Percentiles rank a stretch among this genome's conserved stretches.
Conservation (phyloP, 2,113 vertebrate genomes). For the Eptatretus burgeri region DNA sequence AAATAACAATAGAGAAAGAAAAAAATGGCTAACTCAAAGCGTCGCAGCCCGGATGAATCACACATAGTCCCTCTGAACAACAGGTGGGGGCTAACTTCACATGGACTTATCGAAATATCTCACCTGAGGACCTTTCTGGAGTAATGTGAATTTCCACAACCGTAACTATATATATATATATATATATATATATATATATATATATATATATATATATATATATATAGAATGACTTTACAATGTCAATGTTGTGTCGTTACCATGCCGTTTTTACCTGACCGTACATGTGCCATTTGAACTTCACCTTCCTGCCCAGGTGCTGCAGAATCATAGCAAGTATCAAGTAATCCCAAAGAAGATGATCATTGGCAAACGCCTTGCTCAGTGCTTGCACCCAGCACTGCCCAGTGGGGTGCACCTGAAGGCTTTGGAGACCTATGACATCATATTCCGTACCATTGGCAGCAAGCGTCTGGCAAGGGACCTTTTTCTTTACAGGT, state of each 20-base stretch:
- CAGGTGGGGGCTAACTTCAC: too few relatives aligned
- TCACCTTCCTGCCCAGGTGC: constrained; percentile 24
- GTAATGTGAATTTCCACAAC: too few relatives aligned
- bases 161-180: too few relatives aligned
- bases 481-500: constrained; percentile 98
- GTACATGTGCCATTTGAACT: not conserved
- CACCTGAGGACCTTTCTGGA: too few relatives aligned
- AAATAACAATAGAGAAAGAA: too few relatives aligned
- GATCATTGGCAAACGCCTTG: constrained; percentile 75
- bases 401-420: constrained; percentile 87
- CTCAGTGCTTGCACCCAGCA: constrained; percentile 90
- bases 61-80: too few relatives aligned
- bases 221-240: not conserved
- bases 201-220: not conserved
- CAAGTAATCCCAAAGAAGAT: constrained; percentile 88
- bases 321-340: constrained; percentile 92
- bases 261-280: too few relatives aligned
- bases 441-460: constrained; percentile 98
- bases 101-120: too few relatives aligned
- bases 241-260: not conserved
- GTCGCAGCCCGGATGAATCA: too few relatives aligned
- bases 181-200: too few relatives aligned
- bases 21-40: too few relatives aligned
- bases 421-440: constrained; percentile 88
- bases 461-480: constrained; percentile 89